Conservation (phyloP, 1,140 invertebrate species). For the Ceratina australensis region DNA sequence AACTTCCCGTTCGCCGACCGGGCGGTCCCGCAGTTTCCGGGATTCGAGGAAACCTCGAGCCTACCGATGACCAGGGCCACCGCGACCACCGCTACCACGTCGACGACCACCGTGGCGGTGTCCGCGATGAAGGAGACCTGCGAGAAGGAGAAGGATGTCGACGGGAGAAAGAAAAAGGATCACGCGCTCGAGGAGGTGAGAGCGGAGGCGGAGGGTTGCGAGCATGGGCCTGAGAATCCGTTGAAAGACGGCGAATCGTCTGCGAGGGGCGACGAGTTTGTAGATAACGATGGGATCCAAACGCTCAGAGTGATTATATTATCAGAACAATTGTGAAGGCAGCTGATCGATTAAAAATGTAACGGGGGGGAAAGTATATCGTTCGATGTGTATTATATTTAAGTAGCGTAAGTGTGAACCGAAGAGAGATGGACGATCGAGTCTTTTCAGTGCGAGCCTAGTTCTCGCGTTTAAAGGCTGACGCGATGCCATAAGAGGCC, state of each 20-base stretch:
- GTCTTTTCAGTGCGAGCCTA: conserved; percentile 31
- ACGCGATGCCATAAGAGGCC: conserved; percentile 65
- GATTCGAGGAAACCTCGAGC: neutral
- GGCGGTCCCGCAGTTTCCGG: neutral
- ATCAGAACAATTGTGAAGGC: conserved; percentile 76
- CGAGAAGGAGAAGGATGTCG: neutral
- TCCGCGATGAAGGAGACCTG: conserved; percentile 13
- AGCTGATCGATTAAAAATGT: neutral
- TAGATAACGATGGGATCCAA: conserved; percentile 76
- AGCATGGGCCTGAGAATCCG: conserved; percentile 69
- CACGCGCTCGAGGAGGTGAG: conserved; percentile 68
- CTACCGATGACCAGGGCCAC: neutral
- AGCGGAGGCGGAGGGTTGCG: conserved; percentile 77
- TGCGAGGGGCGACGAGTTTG: conserved; percentile 67
- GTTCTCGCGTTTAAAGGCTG: conserved; percentile 45
- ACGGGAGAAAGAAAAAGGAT: neutral
- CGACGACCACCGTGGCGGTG: conserved; percentile 6
- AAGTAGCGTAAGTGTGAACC: conserved; percentile 48
- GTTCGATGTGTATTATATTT: conserved; percentile 67
- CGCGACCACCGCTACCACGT: neutral
- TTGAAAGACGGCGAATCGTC: conserved; percentile 70
- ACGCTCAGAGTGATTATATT: conserved; percentile 78
- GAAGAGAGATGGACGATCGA: conserved; percentile 35
- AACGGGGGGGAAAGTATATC: neutral
- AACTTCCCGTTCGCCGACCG: conserved; percentile 20